Percentiles rank a stretch among this genome's conserved stretches.
Evolutionary conservation across 1,140 invertebrate species (phyloP).

Genomic region (Ceratina japonica): DNA sequence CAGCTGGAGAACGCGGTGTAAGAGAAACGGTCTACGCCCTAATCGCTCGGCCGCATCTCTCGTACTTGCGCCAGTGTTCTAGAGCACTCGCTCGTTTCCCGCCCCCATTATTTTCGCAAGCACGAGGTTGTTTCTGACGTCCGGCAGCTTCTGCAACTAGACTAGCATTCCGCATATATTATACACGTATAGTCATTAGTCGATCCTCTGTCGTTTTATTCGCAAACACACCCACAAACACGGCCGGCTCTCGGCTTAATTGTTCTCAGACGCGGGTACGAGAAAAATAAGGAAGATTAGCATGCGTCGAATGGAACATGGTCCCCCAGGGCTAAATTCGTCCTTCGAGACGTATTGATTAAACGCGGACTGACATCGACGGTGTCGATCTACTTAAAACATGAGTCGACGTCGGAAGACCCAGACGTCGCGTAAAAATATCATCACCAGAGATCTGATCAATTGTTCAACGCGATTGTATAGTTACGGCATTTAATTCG

Average conservation of each 20-base stretch:
- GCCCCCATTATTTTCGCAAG: conserved; percentile 46
- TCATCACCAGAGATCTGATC: too few species aligned
- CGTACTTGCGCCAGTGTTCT: conserved; percentile 37
- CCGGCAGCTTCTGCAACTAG: conserved; percentile 6
- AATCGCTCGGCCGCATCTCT: conserved; percentile 44
- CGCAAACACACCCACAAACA: background rate
- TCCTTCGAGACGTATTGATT: too few species aligned
- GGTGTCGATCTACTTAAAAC: too few species aligned
- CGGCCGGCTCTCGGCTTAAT: background rate
- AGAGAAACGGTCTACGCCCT: conserved; percentile 33
- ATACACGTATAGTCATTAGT: conserved; percentile 43
- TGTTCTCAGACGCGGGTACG: too few species aligned
- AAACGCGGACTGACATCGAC: too few species aligned
- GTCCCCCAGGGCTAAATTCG: too few species aligned
- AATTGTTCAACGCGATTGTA: too few species aligned
- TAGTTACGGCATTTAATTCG: too few species aligned
- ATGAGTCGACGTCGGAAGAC: too few species aligned
- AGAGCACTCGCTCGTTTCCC: conserved; percentile 42
- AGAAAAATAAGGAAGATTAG: too few species aligned
- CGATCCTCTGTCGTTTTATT: conserved; percentile 28
- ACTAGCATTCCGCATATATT: conserved; percentile 34
- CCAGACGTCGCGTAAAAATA: too few species aligned
- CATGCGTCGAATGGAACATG: too few species aligned
- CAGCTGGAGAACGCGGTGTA: conserved; percentile 16
- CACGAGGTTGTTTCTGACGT: conserved; percentile 46